phyloP scores from a whole-genome alignment of 2,797 vertebrate genomes.

The Smutsia gigantea region DNA sequence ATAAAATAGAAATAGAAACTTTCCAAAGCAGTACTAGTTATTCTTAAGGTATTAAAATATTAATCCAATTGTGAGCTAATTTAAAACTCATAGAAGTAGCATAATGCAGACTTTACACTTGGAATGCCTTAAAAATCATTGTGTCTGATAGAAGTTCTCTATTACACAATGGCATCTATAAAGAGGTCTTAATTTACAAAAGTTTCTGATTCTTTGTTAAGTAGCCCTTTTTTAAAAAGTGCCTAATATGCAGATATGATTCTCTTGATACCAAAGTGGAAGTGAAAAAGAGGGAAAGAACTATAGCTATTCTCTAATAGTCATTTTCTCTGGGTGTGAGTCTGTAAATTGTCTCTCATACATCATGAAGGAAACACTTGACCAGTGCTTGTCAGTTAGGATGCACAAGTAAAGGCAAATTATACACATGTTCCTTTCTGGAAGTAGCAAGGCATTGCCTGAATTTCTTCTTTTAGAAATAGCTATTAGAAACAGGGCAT shows the following conservation, averaged over 20 bases:
- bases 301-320: background rate
- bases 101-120: background rate
- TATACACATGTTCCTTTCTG: background rate
- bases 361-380: background rate
- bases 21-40: background rate
- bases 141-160: background rate
- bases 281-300: background rate
- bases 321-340: background rate
- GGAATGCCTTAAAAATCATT: background rate
- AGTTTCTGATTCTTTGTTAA: background rate
- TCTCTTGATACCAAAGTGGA: background rate
- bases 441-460: slow-evolving; percentile 41
- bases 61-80: background rate
- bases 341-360: background rate
- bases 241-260: background rate
- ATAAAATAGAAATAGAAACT: slow-evolving; percentile 14
- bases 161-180: background rate
- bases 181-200: background rate
- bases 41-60: background rate
- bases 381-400: background rate
- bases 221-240: background rate
- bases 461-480: background rate
- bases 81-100: background rate
- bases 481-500: background rate
- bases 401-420: background rate